Evolutionary conservation across 2,113 vertebrate species (phyloP), one percentile per base, ranked within the genome.

Genomic region (Gymnocephalus cernua): DNA sequence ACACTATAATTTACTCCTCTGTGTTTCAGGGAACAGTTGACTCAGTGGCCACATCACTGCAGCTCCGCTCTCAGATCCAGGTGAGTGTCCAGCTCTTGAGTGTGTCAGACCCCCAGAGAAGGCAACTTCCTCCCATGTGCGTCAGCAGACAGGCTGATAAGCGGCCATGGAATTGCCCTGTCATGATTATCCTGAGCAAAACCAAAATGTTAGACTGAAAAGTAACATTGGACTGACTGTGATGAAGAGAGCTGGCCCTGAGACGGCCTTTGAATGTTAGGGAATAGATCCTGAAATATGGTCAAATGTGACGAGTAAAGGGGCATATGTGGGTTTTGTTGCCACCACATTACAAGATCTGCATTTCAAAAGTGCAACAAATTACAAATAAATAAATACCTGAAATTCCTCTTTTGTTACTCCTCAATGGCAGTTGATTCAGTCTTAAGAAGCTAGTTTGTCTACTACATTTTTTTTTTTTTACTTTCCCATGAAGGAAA

Each of bases 21-120:
- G 83, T 74, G 83, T 84, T 92, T 90, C 92, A 95, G 95, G 92
- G 85, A 89, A 94, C 96, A 93, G 79, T 94, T 72, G 97, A 98
- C 87, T 94, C 95, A 92, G 93, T 86, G 85, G 87, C 95, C 87
- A 94, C 96, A 78, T 97, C 97, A 74, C 91, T 96, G 89, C 96
- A 98, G 94, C 96, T 99, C 89, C 96, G 95, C 89, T 97, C 97
- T 65, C 96, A 99, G 93, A 96, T 97, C 90, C 97, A 99, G 96
- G 97, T 99, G 93, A 96, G 95, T 76, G 87, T 82, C 83, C 77
- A n/a, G 38, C 29, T 70, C 69, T 41, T 4, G 19, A 41, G 67
- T 66, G 77, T 83, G 83, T 90, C 73, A 84, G 74, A 77, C 61
- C 80, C 73, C 71, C 2, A 9, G 79, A 80, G 79, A 56, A 79